Conservation (phyloP, 2,888 invertebrate genomes). For the Apotomis turbidana region DNA sequence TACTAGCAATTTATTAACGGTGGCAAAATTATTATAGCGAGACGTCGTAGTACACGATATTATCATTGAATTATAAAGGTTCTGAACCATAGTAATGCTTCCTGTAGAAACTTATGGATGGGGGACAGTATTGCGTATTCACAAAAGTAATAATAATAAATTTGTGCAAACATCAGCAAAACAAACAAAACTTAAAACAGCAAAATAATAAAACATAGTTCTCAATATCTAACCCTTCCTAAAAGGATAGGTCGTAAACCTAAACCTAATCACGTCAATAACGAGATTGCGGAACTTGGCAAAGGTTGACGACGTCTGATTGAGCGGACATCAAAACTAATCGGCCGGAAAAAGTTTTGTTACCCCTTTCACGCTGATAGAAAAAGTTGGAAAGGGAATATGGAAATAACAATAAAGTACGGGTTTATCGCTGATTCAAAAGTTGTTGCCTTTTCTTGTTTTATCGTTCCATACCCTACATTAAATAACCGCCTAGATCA, state of each 20-base stretch:
- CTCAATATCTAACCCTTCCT: constrained; percentile 22
- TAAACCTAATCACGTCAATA: constrained; percentile 41
- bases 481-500: too few species aligned
- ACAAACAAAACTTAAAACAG: background rate
- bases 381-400: constrained; percentile 44
- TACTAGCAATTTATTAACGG: too few species aligned
- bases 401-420: constrained; percentile 35
- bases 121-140: too few species aligned
- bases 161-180: background rate
- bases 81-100: too few species aligned
- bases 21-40: too few species aligned
- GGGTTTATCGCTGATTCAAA: constrained; percentile 15
- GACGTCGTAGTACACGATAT: too few species aligned
- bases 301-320: constrained; percentile 51
- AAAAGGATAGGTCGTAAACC: constrained; percentile 45
- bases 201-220: too few species aligned
- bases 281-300: constrained; percentile 46
- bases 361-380: constrained; percentile 58
- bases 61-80: too few species aligned
- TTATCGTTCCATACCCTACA: background rate
- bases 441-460: background rate
- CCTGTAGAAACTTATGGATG: too few species aligned
- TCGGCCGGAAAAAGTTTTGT: constrained; percentile 59
- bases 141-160: background rate
- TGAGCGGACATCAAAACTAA: constrained; percentile 64